Percentiles rank a stretch among this genome's conserved stretches.
Evolutionary conservation across 2,113 vertebrate species (phyloP).

Genomic region (Etheostoma spectabile): DNA sequence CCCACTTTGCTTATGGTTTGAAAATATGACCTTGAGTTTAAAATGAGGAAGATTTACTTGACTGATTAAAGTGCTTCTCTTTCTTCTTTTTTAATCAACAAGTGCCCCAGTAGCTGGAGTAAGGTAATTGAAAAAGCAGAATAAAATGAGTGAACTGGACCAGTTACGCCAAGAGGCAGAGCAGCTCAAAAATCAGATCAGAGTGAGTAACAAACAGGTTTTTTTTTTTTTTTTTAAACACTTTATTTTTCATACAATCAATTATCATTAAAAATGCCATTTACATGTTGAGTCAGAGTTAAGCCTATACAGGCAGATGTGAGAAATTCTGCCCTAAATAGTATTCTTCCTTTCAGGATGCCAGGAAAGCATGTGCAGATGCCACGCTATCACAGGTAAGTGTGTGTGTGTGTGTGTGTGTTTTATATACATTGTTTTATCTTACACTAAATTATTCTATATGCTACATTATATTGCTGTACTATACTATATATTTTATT

Average conservation of each 20-base stretch:
- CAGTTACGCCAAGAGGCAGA: conserved; percentile 99
- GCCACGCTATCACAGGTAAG: conserved; percentile 96
- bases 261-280: not conserved
- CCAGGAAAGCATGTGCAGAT: conserved; percentile 91
- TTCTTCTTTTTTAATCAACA: conserved; percentile 83
- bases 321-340: not conserved
- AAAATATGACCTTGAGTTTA: conserved; percentile 13
- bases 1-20: not conserved
- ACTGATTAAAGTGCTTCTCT: conserved; percentile 4
- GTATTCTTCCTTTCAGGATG: conserved; percentile 77
- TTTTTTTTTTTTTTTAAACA: no score
- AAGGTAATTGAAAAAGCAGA: conserved; percentile 86
- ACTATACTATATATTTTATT: no score
- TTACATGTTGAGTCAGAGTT: not conserved
- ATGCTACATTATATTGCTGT: no score
- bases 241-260: not conserved
- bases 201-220: conserved; percentile 86
- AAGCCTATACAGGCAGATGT: not conserved
- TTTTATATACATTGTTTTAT: no score
- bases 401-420: no score
- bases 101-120: conserved; percentile 88
- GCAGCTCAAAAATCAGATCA: conserved; percentile 99
- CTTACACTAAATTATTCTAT: no score
- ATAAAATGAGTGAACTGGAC: conserved; percentile 99
- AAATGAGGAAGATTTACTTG: not conserved